Evolutionary conservation across 1,140 invertebrate genomes (phyloP), one percentile per base, ranked within the genome.

Genomic region (Ruditapes philippinarum): DNA sequence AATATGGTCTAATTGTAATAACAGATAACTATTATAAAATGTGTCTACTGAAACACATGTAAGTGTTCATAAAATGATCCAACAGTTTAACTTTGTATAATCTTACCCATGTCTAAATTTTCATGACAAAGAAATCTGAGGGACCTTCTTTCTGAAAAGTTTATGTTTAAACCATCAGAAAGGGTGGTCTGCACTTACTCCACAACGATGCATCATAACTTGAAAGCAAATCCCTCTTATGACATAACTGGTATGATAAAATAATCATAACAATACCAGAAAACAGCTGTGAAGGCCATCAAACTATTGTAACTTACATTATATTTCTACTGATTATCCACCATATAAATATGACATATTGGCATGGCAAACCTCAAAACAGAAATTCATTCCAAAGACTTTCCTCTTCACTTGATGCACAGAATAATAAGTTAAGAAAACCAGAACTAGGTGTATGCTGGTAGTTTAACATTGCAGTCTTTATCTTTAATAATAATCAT

Each of bases 231-330:
- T 78, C 42, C 74, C 45, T 78, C 49, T 78, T 54, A 57, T 25
- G n/a, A 28, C 74, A 78, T 78, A 78, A 78, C 42, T 78, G 1
- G 42, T 45, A 38, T 78, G 74, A 78, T 78, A 78, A 78, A 78
- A 54, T 40, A 49, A 54, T 78, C 74, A 78, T 78, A 78, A 78
- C 74, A 78, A 78, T 78, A 78, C 25, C 28, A 49, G 45, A 49
- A 51, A 78, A 54, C 74, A 78, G 22, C 45, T 78, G 74, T 78
- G 74, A 11, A 36, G 17, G 45, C 74, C 74, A 78, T 78, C 49
- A 78, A 78, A 78, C 12, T 49, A 78, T 49, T 49, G 45, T 78
- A 49, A 78, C 31, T 78, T 78, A 40, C 65, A 70, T 70, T 51
- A 78, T 49, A 49, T 78, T 78, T 57, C 45, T 51, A 31, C 74